phyloP scores from a whole-genome alignment of 2,797 vertebrate genomes.

The Mycteria americana region DNA sequence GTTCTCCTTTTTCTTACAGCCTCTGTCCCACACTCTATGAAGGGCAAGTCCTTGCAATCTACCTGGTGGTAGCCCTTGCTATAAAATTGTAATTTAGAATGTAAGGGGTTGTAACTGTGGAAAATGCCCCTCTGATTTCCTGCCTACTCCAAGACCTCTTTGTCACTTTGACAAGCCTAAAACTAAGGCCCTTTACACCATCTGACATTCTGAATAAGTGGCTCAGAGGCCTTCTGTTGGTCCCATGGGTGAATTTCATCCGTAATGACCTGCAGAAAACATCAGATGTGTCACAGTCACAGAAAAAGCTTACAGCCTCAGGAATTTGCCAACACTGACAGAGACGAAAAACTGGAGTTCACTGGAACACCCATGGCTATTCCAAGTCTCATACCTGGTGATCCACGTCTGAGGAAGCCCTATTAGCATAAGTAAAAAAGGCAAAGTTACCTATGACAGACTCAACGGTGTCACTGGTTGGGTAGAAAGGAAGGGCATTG shows the following conservation, averaged over 20 bases:
- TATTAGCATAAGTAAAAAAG: background rate
- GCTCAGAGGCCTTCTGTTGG: slow-evolving; percentile 37
- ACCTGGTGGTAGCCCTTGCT: background rate
- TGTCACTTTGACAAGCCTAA: slow-evolving; percentile 25
- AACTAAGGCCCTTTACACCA: background rate
- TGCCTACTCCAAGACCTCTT: slow-evolving; percentile 32
- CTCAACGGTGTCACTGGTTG: slow-evolving; percentile 97
- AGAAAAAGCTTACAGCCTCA: slow-evolving; percentile 16
- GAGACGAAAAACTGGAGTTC: background rate
- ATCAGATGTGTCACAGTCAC: slow-evolving; percentile 36
- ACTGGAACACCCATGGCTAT: background rate
- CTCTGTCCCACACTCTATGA: background rate
- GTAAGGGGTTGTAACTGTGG: background rate
- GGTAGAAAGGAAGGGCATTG: slow-evolving; percentile 97
- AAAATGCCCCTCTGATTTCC: slow-evolving; percentile 10
- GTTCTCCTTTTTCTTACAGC: background rate
- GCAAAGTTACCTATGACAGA: slow-evolving; percentile 91
- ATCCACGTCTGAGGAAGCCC: slow-evolving; percentile 5
- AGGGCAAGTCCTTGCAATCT: background rate
- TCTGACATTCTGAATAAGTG: slow-evolving; percentile 8
- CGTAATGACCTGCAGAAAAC: slow-evolving; percentile 52
- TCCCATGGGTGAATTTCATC: slow-evolving; percentile 18
- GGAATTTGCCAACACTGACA: slow-evolving; percentile 26
- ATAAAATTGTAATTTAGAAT: background rate
- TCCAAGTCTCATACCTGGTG: background rate